Conservation (phyloP, 2,888 invertebrate genomes). For the Drosophila robusta region DNA sequence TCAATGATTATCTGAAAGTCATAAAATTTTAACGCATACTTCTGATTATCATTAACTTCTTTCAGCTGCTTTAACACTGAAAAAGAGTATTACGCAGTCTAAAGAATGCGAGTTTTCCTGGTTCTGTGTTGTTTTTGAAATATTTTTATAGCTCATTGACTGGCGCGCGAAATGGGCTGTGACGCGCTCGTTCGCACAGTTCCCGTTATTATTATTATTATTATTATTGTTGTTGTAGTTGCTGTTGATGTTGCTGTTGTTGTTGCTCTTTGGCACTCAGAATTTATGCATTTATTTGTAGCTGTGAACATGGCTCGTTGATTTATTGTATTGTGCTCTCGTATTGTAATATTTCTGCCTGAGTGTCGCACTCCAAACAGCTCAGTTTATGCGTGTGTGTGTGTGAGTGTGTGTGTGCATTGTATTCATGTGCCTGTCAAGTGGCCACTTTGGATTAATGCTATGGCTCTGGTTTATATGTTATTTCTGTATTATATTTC, state of each 20-base stretch:
- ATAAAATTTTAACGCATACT: neutral
- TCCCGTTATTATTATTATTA: slow-evolving; percentile 13
- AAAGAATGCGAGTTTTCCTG: neutral
- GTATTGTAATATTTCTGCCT: slow-evolving; percentile 62
- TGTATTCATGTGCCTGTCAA: slow-evolving; percentile 60
- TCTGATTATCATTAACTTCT: neutral
- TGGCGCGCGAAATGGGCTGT: slow-evolving; percentile 63
- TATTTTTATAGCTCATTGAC: slow-evolving; percentile 78
- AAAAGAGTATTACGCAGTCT: neutral
- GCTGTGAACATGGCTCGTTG: slow-evolving; percentile 54
- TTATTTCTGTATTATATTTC: slow-evolving; percentile 24
- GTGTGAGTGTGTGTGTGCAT: slow-evolving; percentile 7
- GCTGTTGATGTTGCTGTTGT: slow-evolving; percentile 9
- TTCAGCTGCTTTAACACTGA: too few species aligned
- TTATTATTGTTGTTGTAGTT: slow-evolving; percentile 6
- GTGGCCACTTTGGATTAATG: slow-evolving; percentile 59
- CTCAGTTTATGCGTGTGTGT: slow-evolving; percentile 11
- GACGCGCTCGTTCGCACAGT: slow-evolving; percentile 38
- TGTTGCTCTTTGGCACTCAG: slow-evolving; percentile 58
- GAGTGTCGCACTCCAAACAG: slow-evolving; percentile 46
- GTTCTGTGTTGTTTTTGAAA: slow-evolving; percentile 44
- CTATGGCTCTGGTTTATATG: slow-evolving; percentile 19
- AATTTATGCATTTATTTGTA: slow-evolving; percentile 76
- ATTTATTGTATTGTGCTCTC: slow-evolving; percentile 71
- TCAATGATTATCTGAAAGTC: too few species aligned